These are phyloP conservation scores for Scophthalmus maximus DNA, from an alignment of 2,113 vertebrate genomes.

Conservation along the genomic window DNA sequence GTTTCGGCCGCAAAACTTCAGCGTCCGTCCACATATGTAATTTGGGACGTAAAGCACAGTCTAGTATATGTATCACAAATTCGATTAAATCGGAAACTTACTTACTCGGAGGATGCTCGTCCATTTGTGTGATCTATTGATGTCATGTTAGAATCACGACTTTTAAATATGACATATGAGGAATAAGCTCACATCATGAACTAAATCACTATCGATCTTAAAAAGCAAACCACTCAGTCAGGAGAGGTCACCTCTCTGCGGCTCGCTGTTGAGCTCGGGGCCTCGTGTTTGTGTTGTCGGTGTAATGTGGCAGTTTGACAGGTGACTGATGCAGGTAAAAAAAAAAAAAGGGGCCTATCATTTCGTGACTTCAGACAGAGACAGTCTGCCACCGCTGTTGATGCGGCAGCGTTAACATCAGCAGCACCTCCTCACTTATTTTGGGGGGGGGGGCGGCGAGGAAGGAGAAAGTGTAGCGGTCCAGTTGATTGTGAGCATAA, in stretches of 20 bases:
- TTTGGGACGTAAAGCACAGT: conserved; percentile 6
- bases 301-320: conserved; percentile 45
- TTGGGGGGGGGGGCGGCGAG: conserved; percentile 4
- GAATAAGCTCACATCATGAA: conserved; percentile 39
- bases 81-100: neutral
- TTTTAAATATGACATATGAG: neutral
- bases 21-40: neutral
- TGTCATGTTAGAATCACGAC: neutral
- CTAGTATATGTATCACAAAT: neutral
- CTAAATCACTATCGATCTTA: conserved; percentile 31
- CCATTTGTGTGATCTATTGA: neutral
- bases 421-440: neutral
- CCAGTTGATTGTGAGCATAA: conserved; percentile 73
- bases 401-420: neutral
- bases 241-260: conserved; percentile 24
- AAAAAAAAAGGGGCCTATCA: neutral
- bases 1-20: conserved; percentile 4
- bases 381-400: conserved; percentile 36
- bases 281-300: no score
- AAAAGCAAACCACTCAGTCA: conserved; percentile 30
- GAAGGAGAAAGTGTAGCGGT: conserved; percentile 31
- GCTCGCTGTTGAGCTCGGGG: neutral
- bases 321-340: conserved; percentile 50
- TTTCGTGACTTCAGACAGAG: conserved; percentile 20
- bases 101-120: neutral